Percentiles rank a stretch among this genome's conserved stretches.
Evolutionary conservation across 1,140 invertebrate species (phyloP).

Genomic region (Apis dorsata): DNA sequence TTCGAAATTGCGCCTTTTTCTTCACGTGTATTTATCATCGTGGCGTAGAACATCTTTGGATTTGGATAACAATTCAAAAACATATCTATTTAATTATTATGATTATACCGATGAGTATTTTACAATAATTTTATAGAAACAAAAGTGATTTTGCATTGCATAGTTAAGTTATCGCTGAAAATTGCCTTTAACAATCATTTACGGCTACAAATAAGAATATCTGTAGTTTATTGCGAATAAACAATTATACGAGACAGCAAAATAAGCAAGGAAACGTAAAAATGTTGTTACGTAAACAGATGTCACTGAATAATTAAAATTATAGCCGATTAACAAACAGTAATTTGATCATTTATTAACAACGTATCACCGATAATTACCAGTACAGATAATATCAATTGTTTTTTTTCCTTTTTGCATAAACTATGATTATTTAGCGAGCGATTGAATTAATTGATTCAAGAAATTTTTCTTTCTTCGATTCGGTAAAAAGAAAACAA

Average conservation of each 20-base stretch:
- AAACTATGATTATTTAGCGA: background rate
- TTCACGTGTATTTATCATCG: too few relatives aligned
- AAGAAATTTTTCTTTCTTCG: too few relatives aligned
- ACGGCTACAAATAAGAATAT: background rate
- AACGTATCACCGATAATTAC: background rate
- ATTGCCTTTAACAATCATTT: background rate
- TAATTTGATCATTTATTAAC: background rate
- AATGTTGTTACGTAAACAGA: background rate
- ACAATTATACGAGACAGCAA: background rate
- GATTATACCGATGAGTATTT: too few relatives aligned
- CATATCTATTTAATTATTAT: too few relatives aligned
- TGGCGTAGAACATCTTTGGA: too few relatives aligned
- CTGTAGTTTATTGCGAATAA: background rate
- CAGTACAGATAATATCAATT: too few relatives aligned
- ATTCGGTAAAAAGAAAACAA: too few relatives aligned
- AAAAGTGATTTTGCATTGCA: background rate
- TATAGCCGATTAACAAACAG: background rate
- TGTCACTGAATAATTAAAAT: background rate
- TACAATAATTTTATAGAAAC: too few relatives aligned
- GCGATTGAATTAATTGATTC: conserved; percentile 4
- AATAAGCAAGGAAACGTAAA: background rate
- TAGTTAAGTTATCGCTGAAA: too few relatives aligned
- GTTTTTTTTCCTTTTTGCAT: too few relatives aligned
- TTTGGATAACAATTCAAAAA: too few relatives aligned
- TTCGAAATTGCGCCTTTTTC: too few relatives aligned